Percentiles rank a stretch among this genome's conserved stretches.
These are phyloP conservation scores for Volucella bombylans DNA, from an alignment of 2,888 invertebrate genomes.

Conservation along the genomic window DNA sequence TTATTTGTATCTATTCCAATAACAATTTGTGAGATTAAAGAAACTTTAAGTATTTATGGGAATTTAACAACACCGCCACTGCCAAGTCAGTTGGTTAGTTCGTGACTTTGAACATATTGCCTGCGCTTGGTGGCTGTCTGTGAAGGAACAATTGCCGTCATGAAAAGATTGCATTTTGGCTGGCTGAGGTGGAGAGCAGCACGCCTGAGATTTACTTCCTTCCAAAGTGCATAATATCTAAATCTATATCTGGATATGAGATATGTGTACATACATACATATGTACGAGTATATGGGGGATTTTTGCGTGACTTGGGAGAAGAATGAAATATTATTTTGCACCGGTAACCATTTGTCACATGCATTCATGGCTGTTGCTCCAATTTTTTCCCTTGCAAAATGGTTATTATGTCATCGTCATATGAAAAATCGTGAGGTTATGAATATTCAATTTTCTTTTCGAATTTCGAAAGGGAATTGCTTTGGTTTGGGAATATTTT, in stretches of 20 bases:
- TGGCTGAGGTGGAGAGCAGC: slow-evolving; percentile 42
- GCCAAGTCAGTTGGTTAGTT: slow-evolving; percentile 46
- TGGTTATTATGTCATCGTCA: slow-evolving; percentile 59
- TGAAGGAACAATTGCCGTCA: slow-evolving; percentile 68
- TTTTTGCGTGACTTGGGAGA: slow-evolving; percentile 58
- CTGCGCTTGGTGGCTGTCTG: slow-evolving; percentile 21
- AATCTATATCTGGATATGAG: background rate
- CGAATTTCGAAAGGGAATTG: slow-evolving; percentile 31
- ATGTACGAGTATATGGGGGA: slow-evolving; percentile 11
- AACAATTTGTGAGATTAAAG: slow-evolving; percentile 39
- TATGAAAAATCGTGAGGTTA: slow-evolving; percentile 57
- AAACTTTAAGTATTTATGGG: slow-evolving; percentile 44
- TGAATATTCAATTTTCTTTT: slow-evolving; percentile 47
- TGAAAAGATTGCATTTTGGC: slow-evolving; percentile 66
- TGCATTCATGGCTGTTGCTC: slow-evolving; percentile 56
- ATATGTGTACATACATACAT: background rate
- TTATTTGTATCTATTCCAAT: slow-evolving; percentile 45
- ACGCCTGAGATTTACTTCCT: slow-evolving; percentile 32
- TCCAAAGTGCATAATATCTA: background rate
- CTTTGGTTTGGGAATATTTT: background rate
- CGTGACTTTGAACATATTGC: slow-evolving; percentile 71
- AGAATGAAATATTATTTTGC: slow-evolving; percentile 54
- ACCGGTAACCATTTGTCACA: slow-evolving; percentile 58
- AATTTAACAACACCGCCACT: slow-evolving; percentile 26
- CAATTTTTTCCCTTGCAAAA: slow-evolving; percentile 48